A percentile compares a stretch with the other conserved stretches of the same genome.
These are phyloP conservation scores for Xanthorhoe designata DNA, from an alignment of 2,888 invertebrate genomes.

Conservation along the genomic window DNA sequence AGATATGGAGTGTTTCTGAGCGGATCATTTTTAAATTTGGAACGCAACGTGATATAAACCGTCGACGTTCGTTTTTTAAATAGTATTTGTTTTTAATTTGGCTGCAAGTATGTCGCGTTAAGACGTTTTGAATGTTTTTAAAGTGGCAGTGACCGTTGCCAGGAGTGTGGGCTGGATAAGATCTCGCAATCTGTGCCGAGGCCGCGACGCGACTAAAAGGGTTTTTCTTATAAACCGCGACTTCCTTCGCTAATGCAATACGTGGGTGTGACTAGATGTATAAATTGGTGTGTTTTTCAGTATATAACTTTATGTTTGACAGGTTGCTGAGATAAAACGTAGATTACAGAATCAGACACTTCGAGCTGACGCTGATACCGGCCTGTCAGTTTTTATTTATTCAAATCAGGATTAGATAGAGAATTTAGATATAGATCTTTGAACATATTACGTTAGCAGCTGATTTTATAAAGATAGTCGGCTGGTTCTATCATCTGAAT, in stretches of 20 bases:
- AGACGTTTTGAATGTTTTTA: conserved; percentile 65
- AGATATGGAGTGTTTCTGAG: conserved; percentile 75
- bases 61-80: conserved; percentile 53
- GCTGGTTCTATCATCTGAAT: conserved; percentile 7
- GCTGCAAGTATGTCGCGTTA: conserved; percentile 52
- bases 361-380: conserved; percentile 23
- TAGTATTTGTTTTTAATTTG: conserved; percentile 39
- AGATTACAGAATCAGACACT: conserved; percentile 35
- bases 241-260: conserved; percentile 60
- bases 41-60: conserved; percentile 74
- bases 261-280: conserved; percentile 57
- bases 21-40: conserved; percentile 75
- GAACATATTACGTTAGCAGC: conserved; percentile 15
- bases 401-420: conserved; percentile 34
- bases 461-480: conserved; percentile 17
- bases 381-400: conserved; percentile 33
- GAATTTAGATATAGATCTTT: conserved; percentile 28
- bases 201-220: conserved; percentile 51
- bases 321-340: conserved; percentile 36
- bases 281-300: conserved; percentile 50
- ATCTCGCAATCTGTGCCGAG: conserved; percentile 70
- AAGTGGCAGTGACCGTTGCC: conserved; percentile 61
- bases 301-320: conserved; percentile 48
- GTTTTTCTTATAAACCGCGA: conserved; percentile 57
- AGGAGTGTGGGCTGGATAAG: conserved; percentile 71